Evolutionary conservation across 2,888 invertebrate genomes (phyloP).

Genomic region (Oscheius onirici): DNA sequence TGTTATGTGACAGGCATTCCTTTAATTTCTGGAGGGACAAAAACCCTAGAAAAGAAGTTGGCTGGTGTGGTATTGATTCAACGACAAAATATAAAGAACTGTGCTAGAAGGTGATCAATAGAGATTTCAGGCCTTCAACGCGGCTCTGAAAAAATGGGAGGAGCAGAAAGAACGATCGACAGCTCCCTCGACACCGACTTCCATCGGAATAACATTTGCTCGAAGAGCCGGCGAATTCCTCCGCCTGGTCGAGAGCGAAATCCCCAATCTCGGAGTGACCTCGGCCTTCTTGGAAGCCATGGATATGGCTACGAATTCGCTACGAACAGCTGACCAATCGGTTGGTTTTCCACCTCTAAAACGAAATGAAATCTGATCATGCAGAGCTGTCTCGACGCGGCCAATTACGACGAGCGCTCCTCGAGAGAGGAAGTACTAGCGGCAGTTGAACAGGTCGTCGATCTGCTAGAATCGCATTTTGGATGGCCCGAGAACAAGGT

Average conservation of each 20-base stretch:
- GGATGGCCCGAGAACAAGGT: slow-evolving; percentile 44
- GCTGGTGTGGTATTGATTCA: too few relatives aligned
- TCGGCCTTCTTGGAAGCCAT: slow-evolving; percentile 50
- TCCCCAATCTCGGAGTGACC: slow-evolving; percentile 55
- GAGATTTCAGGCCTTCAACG: slow-evolving; percentile 81
- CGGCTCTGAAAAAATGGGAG: slow-evolving; percentile 87
- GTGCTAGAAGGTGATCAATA: too few relatives aligned
- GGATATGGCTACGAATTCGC: slow-evolving; percentile 50
- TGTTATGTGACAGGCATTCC: too few relatives aligned
- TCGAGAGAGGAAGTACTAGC: slow-evolving; percentile 54
- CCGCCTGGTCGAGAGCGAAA: slow-evolving; percentile 54
- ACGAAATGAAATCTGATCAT: neutral
- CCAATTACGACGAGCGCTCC: slow-evolving; percentile 36
- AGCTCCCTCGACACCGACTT: slow-evolving; percentile 49
- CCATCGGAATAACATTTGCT: slow-evolving; percentile 42
- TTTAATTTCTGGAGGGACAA: too few relatives aligned
- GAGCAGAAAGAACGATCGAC: slow-evolving; percentile 78
- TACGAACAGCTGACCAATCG: slow-evolving; percentile 39
- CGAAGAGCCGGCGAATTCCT: slow-evolving; percentile 54
- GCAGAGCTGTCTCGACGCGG: slow-evolving; percentile 8
- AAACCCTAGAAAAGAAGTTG: too few relatives aligned
- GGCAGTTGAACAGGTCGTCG: slow-evolving; percentile 55
- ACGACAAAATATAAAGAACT: too few relatives aligned
- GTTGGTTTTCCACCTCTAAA: slow-evolving; percentile 16
- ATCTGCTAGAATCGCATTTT: slow-evolving; percentile 56